Base-by-base conservation (phyloP, 2,113 vertebrate species). In the Morphnarchus princeps region DNA sequence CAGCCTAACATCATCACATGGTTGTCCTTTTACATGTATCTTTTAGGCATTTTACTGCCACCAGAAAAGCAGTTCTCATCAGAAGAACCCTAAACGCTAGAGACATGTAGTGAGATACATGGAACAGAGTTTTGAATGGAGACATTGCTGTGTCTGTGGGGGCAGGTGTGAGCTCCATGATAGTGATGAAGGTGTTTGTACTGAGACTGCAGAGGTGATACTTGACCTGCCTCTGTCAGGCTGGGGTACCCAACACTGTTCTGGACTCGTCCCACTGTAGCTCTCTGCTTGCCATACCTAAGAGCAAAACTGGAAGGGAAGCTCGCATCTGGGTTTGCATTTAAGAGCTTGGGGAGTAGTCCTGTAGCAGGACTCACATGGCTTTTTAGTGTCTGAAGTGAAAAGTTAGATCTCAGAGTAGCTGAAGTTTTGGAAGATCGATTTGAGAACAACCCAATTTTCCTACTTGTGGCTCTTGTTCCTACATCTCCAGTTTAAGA, bases 121-220 rank as follows among this genome's bases (percentile, higher is more conserved):
- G n/a, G 76, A 67, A 29, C 21, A 50, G n/a, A 61, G 57, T 38
- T 83, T 87, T 54, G 81, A 70, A 29, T 59, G 38, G 29, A 80
- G 42, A 32, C 22, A 3, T 67, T 45, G 29, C 49, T 0, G 0
- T 61, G 67, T 52, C 36, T 16, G 2, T 31, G 18, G 8, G 34
- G 42, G 21, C 40, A 67, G 49, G 3, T 20, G 43, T 70, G 73
- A 34, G 54, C 32, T 54, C 57, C 5, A 0, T 38, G 47, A 16
- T 14, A 22, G 63, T 28, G 29, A 25, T 14, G 58, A 25, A 40
- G 6, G 15, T 55, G 47, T 45, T 62, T 0, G 0, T 40, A 17
- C 19, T 47, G 67, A 28, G 52, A 11, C 31, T 61, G 45, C 36
- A 57, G 20, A 43, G 55, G 22, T 38, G 59, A 19, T 25, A 3